Evolutionary conservation across 2,797 vertebrate species (phyloP).

Genomic region (Lepus oiostolus): DNA sequence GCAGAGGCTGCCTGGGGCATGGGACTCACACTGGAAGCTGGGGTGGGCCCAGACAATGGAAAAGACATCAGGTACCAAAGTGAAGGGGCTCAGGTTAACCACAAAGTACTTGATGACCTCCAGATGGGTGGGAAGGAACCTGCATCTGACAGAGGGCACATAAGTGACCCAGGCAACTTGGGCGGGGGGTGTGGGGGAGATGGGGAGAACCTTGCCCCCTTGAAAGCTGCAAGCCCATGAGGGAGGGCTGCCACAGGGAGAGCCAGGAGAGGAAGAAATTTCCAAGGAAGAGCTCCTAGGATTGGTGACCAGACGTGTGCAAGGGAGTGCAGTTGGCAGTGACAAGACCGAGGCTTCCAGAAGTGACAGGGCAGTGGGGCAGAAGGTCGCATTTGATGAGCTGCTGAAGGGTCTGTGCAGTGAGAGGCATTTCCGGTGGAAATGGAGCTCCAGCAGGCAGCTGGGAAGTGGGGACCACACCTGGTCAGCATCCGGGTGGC

Average conservation of each 20-base stretch:
- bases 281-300: not conserved
- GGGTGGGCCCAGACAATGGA: accelerated
- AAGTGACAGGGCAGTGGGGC: not conserved
- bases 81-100: not conserved
- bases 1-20: not conserved
- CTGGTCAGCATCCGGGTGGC: not conserved
- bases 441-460: not conserved
- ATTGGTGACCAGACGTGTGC: not conserved
- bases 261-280: not conserved
- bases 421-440: not conserved
- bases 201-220: not conserved
- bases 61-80: not conserved
- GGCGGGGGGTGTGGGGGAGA: not conserved
- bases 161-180: not conserved
- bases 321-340: not conserved
- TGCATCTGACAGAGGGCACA: not conserved
- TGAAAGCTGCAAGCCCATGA: not conserved
- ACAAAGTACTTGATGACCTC: not conserved
- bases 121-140: not conserved
- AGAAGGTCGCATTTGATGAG: not conserved
- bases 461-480: too few species aligned
- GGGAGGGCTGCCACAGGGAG: not conserved
- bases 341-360: not conserved
- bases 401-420: not conserved
- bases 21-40: not conserved